These are phyloP conservation scores for Tetramorium alpestre DNA, from an alignment of 1,140 invertebrate species.

Conservation along the genomic window DNA sequence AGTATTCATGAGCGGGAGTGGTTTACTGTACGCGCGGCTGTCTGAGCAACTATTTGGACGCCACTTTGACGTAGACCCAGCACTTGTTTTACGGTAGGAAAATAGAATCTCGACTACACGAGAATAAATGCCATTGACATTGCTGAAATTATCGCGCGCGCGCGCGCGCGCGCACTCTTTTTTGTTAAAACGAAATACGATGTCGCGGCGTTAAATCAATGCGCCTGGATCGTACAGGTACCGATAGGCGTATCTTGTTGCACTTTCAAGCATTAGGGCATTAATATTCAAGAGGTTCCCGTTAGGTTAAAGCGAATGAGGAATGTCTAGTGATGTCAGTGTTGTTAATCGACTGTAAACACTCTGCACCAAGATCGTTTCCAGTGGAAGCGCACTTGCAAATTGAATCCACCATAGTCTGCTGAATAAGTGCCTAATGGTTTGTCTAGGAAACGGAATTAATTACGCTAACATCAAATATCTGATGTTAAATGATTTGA, in stretches of 20 bases:
- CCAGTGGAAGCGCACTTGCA: conserved; percentile 60
- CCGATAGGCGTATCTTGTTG: not conserved
- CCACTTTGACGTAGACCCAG: conserved; percentile 20
- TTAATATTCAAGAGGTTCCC: conserved; percentile 59
- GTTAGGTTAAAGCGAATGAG: conserved; percentile 64
- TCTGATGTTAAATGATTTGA: conserved; percentile 30
- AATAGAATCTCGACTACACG: conserved; percentile 20
- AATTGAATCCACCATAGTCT: conserved; percentile 62
- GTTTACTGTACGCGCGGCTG: conserved; percentile 17
- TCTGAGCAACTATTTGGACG: conserved; percentile 33
- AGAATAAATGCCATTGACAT: not conserved
- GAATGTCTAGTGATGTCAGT: conserved; percentile 54
- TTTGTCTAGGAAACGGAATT: conserved; percentile 62
- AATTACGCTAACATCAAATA: conserved; percentile 58
- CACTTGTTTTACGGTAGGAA: conserved; percentile 40
- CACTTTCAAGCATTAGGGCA: conserved; percentile 26
- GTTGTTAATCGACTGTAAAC: conserved; percentile 70
- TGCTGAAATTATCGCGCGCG: not conserved
- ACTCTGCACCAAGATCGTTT: conserved; percentile 64
- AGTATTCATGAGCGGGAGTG: conserved; percentile 55
- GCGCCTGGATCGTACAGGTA: not conserved
- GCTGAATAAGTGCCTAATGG: conserved; percentile 69
- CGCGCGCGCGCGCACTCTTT: too few relatives aligned
- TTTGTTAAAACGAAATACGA: not conserved
- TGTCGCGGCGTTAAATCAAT: not conserved